A percentile compares a stretch with the other conserved stretches of the same genome.
phyloP scores from a whole-genome alignment of 1,140 invertebrate genomes.

The Lepidurus packardi region DNA sequence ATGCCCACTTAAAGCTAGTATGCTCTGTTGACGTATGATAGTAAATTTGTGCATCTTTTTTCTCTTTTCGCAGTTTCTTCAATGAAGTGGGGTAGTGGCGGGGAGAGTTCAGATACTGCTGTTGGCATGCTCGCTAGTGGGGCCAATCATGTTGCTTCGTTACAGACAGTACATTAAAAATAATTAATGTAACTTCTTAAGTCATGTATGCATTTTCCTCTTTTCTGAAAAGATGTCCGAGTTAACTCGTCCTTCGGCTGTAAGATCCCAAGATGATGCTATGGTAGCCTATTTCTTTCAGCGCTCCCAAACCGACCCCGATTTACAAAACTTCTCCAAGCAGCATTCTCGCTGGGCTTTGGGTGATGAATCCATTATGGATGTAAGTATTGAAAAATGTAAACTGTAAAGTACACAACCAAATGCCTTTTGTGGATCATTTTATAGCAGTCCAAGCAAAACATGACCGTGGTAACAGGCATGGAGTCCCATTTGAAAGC shows the following conservation, averaged over 20 bases:
- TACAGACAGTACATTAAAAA: slow-evolving; percentile 28
- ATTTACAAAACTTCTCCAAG: slow-evolving; percentile 59
- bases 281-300: slow-evolving; percentile 82
- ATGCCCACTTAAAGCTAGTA: too few species aligned
- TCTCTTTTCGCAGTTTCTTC: not conserved
- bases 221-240: slow-evolving; percentile 27
- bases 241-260: slow-evolving; percentile 28
- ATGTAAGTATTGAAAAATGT: slow-evolving; percentile 50
- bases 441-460: slow-evolving; percentile 48
- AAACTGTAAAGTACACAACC: not conserved
- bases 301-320: slow-evolving; percentile 65
- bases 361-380: slow-evolving; percentile 71
- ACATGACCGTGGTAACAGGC: not conserved
- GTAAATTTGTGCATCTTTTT: not conserved
- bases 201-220: not conserved
- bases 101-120: slow-evolving; percentile 26
- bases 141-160: slow-evolving; percentile 23
- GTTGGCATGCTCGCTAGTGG: slow-evolving; percentile 30
- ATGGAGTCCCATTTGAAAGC: slow-evolving; percentile 53
- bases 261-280: slow-evolving; percentile 70
- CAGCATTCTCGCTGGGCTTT: slow-evolving; percentile 66
- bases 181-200: not conserved
- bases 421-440: slow-evolving; percentile 32
- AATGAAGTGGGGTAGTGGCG: slow-evolving; percentile 33
- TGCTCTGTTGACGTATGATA: too few species aligned